phyloP scores from a whole-genome alignment of 2,888 invertebrate genomes.

The Micoletzkya japonica region DNA sequence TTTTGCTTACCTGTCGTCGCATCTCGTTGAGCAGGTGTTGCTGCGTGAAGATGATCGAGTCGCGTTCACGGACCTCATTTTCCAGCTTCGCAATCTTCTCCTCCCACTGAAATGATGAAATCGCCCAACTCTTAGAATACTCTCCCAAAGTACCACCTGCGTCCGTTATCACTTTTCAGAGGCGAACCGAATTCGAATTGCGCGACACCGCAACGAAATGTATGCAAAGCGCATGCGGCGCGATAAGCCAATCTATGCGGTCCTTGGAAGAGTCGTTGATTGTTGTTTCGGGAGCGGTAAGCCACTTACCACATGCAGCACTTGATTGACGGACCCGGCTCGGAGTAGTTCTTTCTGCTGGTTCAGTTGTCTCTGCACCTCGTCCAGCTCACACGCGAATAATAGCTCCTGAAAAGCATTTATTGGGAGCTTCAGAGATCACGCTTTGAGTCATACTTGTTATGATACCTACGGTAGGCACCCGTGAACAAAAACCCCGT shows the following conservation, averaged over 20 bases:
- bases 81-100: slow-evolving; percentile 41
- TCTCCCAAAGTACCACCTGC: too few species aligned
- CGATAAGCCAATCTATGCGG: neutral
- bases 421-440: too few species aligned
- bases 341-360: slow-evolving; percentile 23
- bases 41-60: slow-evolving; percentile 48
- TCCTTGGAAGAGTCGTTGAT: neutral
- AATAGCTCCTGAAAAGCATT: slow-evolving; percentile 21
- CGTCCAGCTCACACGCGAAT: slow-evolving; percentile 24
- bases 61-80: slow-evolving; percentile 45
- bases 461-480: too few species aligned
- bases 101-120: slow-evolving; percentile 50
- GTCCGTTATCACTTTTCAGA: too few species aligned
- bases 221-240: neutral
- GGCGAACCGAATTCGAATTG: too few species aligned
- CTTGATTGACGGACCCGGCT: slow-evolving; percentile 17
- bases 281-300: too few species aligned
- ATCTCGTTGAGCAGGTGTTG: slow-evolving; percentile 47
- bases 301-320: slow-evolving; percentile 8
- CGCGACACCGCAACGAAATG: neutral
- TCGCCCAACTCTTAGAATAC: too few species aligned
- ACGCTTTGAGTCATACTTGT: too few species aligned
- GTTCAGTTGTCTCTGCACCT: slow-evolving; percentile 22
- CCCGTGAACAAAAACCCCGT: too few species aligned
- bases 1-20: slow-evolving; percentile 31